These are phyloP conservation scores for Elephantulus edwardii DNA, from an alignment of 2,113 vertebrate species.

Conservation along the genomic window DNA sequence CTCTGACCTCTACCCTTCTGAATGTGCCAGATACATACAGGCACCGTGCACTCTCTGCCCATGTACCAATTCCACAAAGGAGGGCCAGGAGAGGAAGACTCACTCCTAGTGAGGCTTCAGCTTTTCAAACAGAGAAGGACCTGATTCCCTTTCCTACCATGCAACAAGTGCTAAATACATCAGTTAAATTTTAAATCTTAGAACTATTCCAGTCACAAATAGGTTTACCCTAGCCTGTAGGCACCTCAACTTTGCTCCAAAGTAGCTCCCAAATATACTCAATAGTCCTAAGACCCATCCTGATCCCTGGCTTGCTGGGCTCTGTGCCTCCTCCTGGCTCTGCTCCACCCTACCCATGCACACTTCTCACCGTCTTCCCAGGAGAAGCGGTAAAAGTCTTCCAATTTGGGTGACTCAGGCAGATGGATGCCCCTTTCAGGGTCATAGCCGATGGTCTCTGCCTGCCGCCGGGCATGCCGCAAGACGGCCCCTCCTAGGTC, in stretches of 20 bases:
- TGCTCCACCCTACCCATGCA: conserved; percentile 4
- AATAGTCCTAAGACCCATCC: background rate
- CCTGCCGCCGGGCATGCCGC: conserved; percentile 94
- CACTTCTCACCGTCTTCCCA: conserved; percentile 95
- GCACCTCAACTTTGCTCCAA: background rate
- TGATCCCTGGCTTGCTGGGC: background rate
- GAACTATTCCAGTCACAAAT: conserved; percentile 1
- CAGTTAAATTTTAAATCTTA: background rate
- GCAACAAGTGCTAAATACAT: background rate
- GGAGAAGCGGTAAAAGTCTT: conserved; percentile 96
- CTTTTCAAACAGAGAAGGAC: background rate
- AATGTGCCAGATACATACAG: background rate
- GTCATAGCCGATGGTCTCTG: conserved; percentile 94
- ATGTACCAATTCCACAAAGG: background rate
- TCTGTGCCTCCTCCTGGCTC: background rate
- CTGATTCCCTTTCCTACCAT: background rate
- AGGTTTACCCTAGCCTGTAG: background rate
- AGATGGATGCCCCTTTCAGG: conserved; percentile 92
- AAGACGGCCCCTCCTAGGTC: conserved; percentile 94
- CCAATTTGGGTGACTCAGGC: conserved; percentile 91
- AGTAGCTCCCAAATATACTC: background rate
- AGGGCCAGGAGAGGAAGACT: background rate
- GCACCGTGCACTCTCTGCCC: background rate
- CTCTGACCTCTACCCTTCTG: conserved; percentile 17
- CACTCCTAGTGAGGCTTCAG: background rate